Conservation (phyloP, 2,113 vertebrate species). For the Sander lucioperca region DNA sequence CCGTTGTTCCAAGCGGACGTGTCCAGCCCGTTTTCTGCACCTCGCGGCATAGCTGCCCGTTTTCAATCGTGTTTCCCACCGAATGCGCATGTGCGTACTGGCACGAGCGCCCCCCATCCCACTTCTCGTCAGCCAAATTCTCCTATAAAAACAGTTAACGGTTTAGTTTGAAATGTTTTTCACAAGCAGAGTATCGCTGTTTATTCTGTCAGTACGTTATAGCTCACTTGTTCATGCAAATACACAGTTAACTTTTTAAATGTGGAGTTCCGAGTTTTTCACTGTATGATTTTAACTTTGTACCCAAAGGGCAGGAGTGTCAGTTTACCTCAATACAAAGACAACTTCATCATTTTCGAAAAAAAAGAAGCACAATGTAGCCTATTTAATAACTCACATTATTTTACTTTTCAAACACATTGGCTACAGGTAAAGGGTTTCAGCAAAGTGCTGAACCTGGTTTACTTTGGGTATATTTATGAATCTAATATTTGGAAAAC, state of each 20-base stretch:
- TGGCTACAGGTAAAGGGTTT: background rate
- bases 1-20: constrained; percentile 74
- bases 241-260: background rate
- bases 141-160: constrained; percentile 20
- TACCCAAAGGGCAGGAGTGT: background rate
- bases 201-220: background rate
- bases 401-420: background rate
- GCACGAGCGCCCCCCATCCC: constrained; percentile 31
- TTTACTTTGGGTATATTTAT: background rate
- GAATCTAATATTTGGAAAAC: background rate
- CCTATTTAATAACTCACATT: background rate
- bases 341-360: background rate
- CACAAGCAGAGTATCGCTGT: background rate
- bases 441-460: background rate
- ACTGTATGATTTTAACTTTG: background rate
- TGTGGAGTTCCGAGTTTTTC: background rate
- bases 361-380: background rate
- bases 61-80: constrained; percentile 81
- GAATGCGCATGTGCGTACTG: constrained; percentile 79
- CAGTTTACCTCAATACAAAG: background rate
- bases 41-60: constrained; percentile 84
- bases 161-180: background rate
- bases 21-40: constrained; percentile 75
- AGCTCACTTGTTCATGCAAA: background rate
- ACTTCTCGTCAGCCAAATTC: constrained; percentile 1